Conservation (phyloP, 1,140 invertebrate genomes). For the Papilio helenus region DNA sequence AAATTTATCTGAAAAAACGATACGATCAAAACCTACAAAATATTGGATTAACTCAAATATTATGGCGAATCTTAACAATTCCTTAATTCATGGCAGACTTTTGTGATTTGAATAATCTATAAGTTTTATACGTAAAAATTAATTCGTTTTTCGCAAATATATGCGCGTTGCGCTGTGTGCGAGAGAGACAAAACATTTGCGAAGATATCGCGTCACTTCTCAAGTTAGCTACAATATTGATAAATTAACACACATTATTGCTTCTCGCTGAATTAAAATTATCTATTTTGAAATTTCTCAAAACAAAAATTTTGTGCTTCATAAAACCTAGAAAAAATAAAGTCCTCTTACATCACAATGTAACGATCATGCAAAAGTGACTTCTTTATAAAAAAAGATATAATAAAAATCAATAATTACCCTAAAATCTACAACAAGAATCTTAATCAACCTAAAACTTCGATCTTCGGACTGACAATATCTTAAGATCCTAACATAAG, state of each 20-base stretch:
- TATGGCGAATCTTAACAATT: not conserved
- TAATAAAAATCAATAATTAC: not conserved
- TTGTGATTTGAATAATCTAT: not conserved
- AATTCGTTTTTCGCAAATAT: not conserved
- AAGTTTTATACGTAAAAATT: not conserved
- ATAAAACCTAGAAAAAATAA: not conserved
- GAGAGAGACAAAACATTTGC: not conserved
- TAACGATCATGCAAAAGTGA: not conserved
- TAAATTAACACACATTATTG: no score
- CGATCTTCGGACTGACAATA: not conserved
- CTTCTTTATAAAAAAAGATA: not conserved
- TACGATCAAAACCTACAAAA: not conserved
- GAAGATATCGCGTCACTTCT: not conserved
- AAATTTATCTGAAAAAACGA: not conserved
- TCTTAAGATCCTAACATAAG: not conserved
- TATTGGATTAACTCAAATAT: not conserved
- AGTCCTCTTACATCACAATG: not conserved
- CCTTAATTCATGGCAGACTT: not conserved
- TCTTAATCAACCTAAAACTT: not conserved
- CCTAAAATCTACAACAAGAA: not conserved
- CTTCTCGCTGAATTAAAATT: no score
- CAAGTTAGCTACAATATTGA: no score
- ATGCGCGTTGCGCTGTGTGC: not conserved
- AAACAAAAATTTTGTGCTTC: not conserved
- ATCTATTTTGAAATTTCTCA: not conserved